Conservation (phyloP, 1,140 invertebrate genomes). For the Drosophila tropicalis region DNA sequence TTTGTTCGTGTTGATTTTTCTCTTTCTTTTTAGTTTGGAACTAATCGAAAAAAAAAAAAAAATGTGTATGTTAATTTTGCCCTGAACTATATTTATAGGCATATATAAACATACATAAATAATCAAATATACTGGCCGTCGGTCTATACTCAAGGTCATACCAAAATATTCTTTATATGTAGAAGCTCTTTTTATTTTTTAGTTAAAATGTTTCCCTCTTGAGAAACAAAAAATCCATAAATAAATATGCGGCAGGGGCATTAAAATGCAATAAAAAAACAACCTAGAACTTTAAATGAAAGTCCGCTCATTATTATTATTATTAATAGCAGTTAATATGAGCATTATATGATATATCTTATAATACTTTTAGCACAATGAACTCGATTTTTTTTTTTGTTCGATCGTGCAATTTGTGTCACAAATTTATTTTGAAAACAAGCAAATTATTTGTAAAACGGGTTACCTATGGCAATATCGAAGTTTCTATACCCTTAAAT, state of each 20-base stretch:
- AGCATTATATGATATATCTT: slow-evolving; percentile 14
- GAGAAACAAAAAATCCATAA: slow-evolving; percentile 12
- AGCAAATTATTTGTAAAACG: slow-evolving; percentile 40
- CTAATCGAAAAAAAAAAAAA: slow-evolving; percentile 62
- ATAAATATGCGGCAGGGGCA: not conserved
- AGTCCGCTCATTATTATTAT: too few species aligned
- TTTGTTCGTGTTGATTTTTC: slow-evolving; percentile 46
- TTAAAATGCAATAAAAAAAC: too few species aligned
- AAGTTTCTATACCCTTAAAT: not conserved
- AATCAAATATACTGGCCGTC: slow-evolving; percentile 57
- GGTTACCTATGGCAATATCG: slow-evolving; percentile 15
- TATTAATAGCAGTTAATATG: slow-evolving; percentile 20
- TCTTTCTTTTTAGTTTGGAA: slow-evolving; percentile 56
- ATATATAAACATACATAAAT: slow-evolving; percentile 57
- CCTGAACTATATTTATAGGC: slow-evolving; percentile 76
- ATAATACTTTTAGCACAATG: slow-evolving; percentile 55
- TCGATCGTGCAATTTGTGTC: slow-evolving; percentile 60
- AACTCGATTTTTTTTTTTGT: slow-evolving; percentile 20
- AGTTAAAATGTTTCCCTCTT: not conserved
- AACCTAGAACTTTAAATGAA: too few species aligned
- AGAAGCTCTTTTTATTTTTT: slow-evolving; percentile 17
- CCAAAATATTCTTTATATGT: slow-evolving; percentile 36
- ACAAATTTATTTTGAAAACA: slow-evolving; percentile 73
- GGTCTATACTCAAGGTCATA: slow-evolving; percentile 63
- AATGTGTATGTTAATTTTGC: slow-evolving; percentile 48